Conservation (phyloP, 1,140 invertebrate genomes). For the Leptinotarsa lineolata region DNA sequence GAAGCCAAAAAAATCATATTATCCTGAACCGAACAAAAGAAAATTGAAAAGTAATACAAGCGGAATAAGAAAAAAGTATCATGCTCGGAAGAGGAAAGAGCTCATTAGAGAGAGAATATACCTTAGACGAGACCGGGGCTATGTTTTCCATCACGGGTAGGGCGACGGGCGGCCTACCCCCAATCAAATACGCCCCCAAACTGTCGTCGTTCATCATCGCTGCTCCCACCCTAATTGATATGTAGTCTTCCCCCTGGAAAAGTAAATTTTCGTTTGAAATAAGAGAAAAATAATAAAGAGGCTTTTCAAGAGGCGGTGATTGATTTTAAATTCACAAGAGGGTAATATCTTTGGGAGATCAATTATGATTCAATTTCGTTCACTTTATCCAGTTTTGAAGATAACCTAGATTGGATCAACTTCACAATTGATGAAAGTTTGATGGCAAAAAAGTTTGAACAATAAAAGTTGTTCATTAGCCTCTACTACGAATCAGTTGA, state of each 20-base stretch:
- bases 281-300: not conserved
- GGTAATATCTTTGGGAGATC: not conserved
- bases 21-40: too few species aligned
- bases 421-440: too few species aligned
- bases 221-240: slow-evolving; percentile 53
- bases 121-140: slow-evolving; percentile 40
- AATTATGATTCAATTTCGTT: not conserved
- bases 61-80: not conserved
- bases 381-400: not conserved
- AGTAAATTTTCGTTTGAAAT: not conserved
- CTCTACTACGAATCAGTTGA: too few species aligned
- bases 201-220: slow-evolving; percentile 48
- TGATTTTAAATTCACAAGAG: not conserved
- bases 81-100: not conserved
- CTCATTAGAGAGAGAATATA: slow-evolving; percentile 3
- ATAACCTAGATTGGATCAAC: too few species aligned
- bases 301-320: not conserved
- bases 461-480: too few species aligned
- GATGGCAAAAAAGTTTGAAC: too few species aligned
- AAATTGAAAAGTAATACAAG: too few species aligned
- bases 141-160: slow-evolving; percentile 43
- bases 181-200: slow-evolving; percentile 46
- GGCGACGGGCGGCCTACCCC: slow-evolving; percentile 40
- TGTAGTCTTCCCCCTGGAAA: slow-evolving; percentile 57
- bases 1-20: too few species aligned